These are phyloP conservation scores for Rhinophrynus dorsalis DNA, from an alignment of 2,797 vertebrate species.

Conservation along the genomic window DNA sequence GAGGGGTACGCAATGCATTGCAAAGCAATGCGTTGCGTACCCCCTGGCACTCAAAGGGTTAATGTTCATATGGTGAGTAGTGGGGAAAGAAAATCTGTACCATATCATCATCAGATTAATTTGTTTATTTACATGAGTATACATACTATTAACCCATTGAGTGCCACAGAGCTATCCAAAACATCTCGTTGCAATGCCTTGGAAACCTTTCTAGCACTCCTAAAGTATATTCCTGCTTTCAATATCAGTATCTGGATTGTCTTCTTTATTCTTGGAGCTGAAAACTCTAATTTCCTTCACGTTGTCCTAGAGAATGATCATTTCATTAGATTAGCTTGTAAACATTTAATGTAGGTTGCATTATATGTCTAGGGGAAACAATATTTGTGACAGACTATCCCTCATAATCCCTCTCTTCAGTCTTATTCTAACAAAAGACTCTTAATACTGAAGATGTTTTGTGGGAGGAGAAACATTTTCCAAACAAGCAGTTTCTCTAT, in stretches of 20 bases:
- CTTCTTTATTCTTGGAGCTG: slow-evolving; percentile 48
- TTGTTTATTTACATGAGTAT: neutral
- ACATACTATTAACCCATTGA: too few relatives aligned
- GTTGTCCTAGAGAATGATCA: slow-evolving; percentile 67
- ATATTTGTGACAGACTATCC: slow-evolving; percentile 73
- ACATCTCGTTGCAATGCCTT: too few relatives aligned
- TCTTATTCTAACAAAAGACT: slow-evolving; percentile 72
- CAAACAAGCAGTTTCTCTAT: slow-evolving; percentile 73
- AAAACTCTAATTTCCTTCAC: slow-evolving; percentile 56
- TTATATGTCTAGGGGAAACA: slow-evolving; percentile 70
- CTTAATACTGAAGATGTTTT: slow-evolving; percentile 76
- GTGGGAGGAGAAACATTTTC: slow-evolving; percentile 79
- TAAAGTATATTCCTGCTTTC: too few relatives aligned
- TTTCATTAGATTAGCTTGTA: slow-evolving; percentile 72
- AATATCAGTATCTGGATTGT: slow-evolving; percentile 51
- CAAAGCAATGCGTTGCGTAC: too few relatives aligned
- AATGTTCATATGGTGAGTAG: neutral
- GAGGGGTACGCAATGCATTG: too few relatives aligned
- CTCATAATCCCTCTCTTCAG: slow-evolving; percentile 76
- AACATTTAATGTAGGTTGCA: slow-evolving; percentile 66
- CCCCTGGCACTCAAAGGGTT: too few relatives aligned
- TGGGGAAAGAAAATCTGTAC: neutral
- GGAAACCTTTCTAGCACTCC: too few relatives aligned
- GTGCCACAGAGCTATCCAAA: too few relatives aligned
- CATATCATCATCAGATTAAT: neutral